Conservation (phyloP, 2,797 vertebrate genomes). For the Phylloscopus collybita region DNA sequence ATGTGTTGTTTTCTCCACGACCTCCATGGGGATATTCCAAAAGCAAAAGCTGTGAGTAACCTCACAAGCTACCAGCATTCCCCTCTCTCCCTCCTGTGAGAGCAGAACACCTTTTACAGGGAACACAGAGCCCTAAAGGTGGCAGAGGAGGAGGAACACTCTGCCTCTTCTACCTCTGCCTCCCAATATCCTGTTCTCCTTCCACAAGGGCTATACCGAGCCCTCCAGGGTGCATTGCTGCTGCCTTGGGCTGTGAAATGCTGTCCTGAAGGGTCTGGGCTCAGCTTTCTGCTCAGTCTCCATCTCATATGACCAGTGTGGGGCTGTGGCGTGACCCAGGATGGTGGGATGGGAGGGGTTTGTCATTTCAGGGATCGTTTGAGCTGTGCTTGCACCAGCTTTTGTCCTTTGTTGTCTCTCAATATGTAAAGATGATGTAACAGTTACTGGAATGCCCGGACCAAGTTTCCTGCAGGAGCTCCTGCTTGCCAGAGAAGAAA, state of each 20-base stretch:
- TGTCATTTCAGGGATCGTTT: background rate
- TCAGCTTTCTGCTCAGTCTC: background rate
- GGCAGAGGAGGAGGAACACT: background rate
- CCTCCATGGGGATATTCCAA: background rate
- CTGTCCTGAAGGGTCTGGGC: background rate
- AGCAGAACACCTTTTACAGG: background rate
- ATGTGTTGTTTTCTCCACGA: fast-evolving
- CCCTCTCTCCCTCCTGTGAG: background rate
- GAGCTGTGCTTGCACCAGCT: background rate
- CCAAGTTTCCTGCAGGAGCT: background rate
- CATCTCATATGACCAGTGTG: background rate
- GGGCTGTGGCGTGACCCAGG: background rate
- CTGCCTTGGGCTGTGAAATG: background rate
- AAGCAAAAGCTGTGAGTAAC: background rate
- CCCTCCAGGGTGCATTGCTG: background rate
- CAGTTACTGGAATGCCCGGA: background rate
- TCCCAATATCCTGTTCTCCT: background rate
- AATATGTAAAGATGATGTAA: background rate
- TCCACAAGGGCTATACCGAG: background rate
- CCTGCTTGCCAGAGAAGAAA: background rate
- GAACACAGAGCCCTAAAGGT: background rate
- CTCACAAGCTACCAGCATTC: background rate
- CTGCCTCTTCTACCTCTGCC: background rate
- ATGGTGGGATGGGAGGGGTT: background rate
- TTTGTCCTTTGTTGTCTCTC: background rate